Conservation (phyloP, 2,797 vertebrate species). For the Corythornis leucogaster region DNA sequence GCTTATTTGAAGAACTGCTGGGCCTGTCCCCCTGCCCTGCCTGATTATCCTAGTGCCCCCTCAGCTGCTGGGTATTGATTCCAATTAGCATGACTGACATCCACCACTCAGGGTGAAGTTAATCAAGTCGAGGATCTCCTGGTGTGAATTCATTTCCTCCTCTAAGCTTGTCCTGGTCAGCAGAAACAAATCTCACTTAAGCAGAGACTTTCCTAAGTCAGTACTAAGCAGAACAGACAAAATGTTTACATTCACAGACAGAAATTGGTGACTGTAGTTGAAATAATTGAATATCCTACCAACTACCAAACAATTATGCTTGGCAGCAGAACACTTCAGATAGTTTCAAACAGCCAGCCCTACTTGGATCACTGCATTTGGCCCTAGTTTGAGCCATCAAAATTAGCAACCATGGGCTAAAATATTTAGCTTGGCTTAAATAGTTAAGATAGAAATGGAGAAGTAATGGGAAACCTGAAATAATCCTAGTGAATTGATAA, state of each 20-base stretch:
- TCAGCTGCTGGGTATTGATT: constrained; percentile 77
- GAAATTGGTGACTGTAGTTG: not conserved
- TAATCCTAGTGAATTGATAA: constrained; percentile 1
- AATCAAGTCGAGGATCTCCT: constrained; percentile 74
- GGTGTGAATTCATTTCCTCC: constrained; percentile 81
- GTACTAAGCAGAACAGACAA: not conserved
- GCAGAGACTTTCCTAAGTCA: not conserved
- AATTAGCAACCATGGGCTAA: not conserved
- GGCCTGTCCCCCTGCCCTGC: constrained; percentile 56
- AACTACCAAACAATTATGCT: fast-evolving
- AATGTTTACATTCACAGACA: not conserved
- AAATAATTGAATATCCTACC: not conserved
- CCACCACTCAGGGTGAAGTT: constrained; percentile 71
- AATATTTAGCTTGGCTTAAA: not conserved
- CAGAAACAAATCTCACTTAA: not conserved
- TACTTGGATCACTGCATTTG: not conserved
- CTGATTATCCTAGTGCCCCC: constrained; percentile 70
- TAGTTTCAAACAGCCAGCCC: not conserved
- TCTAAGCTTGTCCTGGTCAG: constrained; percentile 64
- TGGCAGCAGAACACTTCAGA: not conserved
- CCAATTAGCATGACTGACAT: constrained; percentile 78
- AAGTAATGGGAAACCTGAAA: not conserved
- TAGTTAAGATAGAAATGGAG: not conserved
- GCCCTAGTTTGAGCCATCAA: not conserved
- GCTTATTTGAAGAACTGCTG: constrained; percentile 54